phyloP scores from a whole-genome alignment of 2,113 vertebrate genomes.

The Rhabdornis inornatus region DNA sequence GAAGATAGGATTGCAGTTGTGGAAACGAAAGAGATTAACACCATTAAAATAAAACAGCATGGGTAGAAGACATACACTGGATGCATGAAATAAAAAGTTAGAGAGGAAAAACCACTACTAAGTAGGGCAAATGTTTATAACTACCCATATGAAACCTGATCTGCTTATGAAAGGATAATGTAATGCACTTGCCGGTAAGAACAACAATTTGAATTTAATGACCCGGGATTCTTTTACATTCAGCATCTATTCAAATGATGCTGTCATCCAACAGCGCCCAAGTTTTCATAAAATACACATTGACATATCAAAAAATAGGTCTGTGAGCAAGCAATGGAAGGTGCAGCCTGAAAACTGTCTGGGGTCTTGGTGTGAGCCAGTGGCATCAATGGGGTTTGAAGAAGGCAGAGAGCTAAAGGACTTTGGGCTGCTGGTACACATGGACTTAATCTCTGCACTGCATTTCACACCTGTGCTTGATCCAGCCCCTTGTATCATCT shows the following conservation, averaged over 20 bases:
- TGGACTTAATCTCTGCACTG: not conserved
- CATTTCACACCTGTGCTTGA: not conserved
- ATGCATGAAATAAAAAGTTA: not conserved
- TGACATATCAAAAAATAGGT: not conserved
- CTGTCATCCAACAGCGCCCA: not conserved
- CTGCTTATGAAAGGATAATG: not conserved
- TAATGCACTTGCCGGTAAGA: not conserved
- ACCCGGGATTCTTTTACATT: not conserved
- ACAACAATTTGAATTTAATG: not conserved
- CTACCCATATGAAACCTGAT: not conserved
- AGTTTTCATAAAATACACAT: not conserved
- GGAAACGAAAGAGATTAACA: not conserved
- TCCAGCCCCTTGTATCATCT: not conserved
- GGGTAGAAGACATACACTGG: not conserved
- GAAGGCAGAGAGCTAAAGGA: not conserved
- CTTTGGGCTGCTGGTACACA: not conserved
- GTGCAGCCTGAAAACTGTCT: fast-evolving
- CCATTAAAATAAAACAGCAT: not conserved
- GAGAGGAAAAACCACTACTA: not conserved
- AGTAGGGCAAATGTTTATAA: not conserved
- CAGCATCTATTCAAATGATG: not conserved
- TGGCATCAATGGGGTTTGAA: not conserved
- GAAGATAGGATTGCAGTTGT: not conserved
- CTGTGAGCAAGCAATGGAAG: not conserved
- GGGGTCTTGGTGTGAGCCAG: not conserved